Conservation (phyloP, 2,888 invertebrate species). For the Eupithecia exiguata region DNA sequence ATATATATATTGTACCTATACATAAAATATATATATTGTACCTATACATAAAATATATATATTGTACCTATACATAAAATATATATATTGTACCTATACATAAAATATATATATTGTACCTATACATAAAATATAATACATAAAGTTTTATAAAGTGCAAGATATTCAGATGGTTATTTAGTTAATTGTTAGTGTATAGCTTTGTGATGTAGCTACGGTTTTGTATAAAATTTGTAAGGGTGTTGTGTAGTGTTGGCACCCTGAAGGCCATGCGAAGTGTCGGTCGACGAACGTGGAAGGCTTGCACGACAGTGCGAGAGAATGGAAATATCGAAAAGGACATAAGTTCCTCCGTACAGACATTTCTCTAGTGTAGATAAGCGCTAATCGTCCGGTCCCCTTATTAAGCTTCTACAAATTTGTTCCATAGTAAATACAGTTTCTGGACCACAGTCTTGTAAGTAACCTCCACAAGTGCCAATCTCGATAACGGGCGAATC, state of each 20-base stretch:
- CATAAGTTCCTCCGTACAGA: conserved; percentile 21
- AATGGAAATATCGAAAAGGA: conserved; percentile 14
- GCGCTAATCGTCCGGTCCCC: conserved; percentile 48
- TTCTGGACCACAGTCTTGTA: conserved; percentile 34
- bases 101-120: conserved; percentile 48
- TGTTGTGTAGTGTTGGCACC: conserved; percentile 43
- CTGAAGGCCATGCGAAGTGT: conserved; percentile 48
- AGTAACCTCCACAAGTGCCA: conserved; percentile 76
- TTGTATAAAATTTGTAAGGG: conserved; percentile 58
- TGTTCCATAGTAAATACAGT: conserved; percentile 34
- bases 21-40: conserved; percentile 51
- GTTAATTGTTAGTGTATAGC: conserved; percentile 74
- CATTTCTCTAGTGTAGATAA: conserved; percentile 44
- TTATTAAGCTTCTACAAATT: conserved; percentile 32
- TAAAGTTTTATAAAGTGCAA: conserved; percentile 59
- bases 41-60: conserved; percentile 48
- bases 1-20: conserved; percentile 49
- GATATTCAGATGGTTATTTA: conserved; percentile 65
- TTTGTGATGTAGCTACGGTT: conserved; percentile 69
- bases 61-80: conserved; percentile 52
- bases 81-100: too few species aligned
- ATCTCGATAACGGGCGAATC: conserved; percentile 58
- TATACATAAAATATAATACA: conserved; percentile 50
- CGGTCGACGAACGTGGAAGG: conserved; percentile 17
- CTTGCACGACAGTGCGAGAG: conserved; percentile 11